Conservation (phyloP, 2,888 invertebrate genomes). For the Clanis bilineata region DNA sequence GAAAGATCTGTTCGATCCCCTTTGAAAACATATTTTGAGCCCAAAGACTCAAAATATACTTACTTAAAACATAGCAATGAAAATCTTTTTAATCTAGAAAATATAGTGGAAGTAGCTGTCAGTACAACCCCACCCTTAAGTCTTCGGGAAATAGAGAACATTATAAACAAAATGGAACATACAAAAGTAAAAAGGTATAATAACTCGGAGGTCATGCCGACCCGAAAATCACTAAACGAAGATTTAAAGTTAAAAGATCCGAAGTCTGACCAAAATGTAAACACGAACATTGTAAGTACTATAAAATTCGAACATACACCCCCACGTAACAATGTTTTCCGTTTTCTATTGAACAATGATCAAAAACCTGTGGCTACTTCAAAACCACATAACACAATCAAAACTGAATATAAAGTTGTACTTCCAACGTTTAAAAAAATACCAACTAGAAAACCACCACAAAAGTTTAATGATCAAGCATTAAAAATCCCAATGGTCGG, state of each 20-base stretch:
- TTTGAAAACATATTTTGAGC: constrained; percentile 33
- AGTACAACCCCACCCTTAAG: constrained; percentile 46
- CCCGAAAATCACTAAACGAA: neutral
- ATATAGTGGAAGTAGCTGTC: constrained; percentile 55
- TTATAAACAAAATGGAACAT: constrained; percentile 40
- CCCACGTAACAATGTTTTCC: neutral
- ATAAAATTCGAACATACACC: neutral
- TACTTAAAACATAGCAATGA: constrained; percentile 51
- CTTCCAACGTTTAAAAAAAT: neutral
- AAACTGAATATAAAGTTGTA: neutral
- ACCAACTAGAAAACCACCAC: constrained; percentile 16
- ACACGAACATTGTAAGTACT: neutral
- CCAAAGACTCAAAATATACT: constrained; percentile 35
- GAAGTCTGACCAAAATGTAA: neutral
- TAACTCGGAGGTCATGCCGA: neutral
- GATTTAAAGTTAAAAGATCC: neutral
- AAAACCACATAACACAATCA: neutral
- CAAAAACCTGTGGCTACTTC: neutral
- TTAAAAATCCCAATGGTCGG: constrained; percentile 16
- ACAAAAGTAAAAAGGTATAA: neutral
- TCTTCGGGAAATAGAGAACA: constrained; percentile 64
- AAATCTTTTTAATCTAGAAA: constrained; percentile 61
- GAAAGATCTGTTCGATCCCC: constrained; percentile 70
- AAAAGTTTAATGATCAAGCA: neutral
- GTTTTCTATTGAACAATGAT: neutral